Evolutionary conservation across 2,888 invertebrate genomes (phyloP).

Genomic region (Mesorhabditis belari): DNA sequence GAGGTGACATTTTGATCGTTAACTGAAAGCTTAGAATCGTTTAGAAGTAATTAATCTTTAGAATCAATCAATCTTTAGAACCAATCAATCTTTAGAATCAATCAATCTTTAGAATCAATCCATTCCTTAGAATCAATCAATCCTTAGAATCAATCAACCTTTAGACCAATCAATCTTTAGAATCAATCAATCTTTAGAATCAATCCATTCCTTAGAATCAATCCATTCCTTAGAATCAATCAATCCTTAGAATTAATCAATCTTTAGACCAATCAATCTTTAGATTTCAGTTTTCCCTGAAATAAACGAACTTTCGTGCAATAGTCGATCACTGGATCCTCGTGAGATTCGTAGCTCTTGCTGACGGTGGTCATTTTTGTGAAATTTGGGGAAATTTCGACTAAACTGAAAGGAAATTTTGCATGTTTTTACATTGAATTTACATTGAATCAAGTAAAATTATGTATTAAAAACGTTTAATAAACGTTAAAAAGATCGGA

Average conservation of each 20-base stretch:
- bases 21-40: constrained; percentile 15
- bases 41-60: not conserved
- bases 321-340: constrained; percentile 30
- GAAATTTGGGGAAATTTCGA: not conserved
- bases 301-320: no score
- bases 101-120: not conserved
- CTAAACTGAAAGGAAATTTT: not conserved
- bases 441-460: not conserved
- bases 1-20: constrained; percentile 17
- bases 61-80: not conserved
- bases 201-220: not conserved
- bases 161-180: no score
- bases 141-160: not conserved
- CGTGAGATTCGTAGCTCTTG: constrained; percentile 22
- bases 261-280: not conserved
- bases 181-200: not conserved
- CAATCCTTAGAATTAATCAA: not conserved
- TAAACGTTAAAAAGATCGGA: not conserved
- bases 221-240: not conserved
- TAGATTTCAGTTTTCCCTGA: no score
- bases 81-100: not conserved
- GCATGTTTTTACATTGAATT: not conserved
- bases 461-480: not conserved
- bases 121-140: not conserved
- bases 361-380: constrained; percentile 8